Percentiles rank a stretch among this genome's conserved stretches.
These are phyloP conservation scores for Yponomeuta evonymella DNA, from an alignment of 2,888 invertebrate species.

Conservation along the genomic window DNA sequence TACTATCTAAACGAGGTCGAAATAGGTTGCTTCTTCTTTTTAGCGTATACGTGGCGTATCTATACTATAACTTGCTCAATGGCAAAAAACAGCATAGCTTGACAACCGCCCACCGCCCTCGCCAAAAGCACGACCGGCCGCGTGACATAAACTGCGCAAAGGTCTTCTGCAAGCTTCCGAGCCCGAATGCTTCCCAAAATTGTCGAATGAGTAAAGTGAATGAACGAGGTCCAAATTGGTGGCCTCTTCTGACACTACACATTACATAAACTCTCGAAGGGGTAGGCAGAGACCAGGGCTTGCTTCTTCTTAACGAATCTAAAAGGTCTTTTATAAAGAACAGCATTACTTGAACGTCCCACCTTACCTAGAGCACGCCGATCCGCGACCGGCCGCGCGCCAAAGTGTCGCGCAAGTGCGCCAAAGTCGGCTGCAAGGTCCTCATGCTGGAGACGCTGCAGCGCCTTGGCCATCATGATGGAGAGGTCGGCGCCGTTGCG, in stretches of 20 bases:
- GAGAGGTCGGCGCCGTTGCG: slow-evolving; percentile 48
- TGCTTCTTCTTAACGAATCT: no score
- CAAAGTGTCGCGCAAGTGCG: slow-evolving; percentile 86
- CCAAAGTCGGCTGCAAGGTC: slow-evolving; percentile 82
- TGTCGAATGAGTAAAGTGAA: no score
- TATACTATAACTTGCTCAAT: no score
- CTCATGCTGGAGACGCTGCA: slow-evolving; percentile 57
- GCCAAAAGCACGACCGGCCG: not conserved
- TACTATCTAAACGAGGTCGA: no score
- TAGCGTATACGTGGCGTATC: no score
- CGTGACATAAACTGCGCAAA: not conserved
- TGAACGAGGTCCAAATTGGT: not conserved
- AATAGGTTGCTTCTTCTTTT: no score
- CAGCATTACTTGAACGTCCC: slow-evolving; percentile 20
- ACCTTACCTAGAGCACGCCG: slow-evolving; percentile 73
- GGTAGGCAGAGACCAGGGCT: no score
- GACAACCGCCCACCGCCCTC: no score
- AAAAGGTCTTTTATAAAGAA: no score
- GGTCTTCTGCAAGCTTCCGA: not conserved
- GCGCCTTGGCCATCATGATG: slow-evolving; percentile 56
- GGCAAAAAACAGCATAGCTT: no score
- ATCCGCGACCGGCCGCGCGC: slow-evolving; percentile 90
- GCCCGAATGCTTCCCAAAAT: no score
- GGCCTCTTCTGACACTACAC: not conserved
- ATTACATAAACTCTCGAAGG: not conserved